phyloP scores from a whole-genome alignment of 1,140 invertebrate species.

The Danaus plexippus region DNA sequence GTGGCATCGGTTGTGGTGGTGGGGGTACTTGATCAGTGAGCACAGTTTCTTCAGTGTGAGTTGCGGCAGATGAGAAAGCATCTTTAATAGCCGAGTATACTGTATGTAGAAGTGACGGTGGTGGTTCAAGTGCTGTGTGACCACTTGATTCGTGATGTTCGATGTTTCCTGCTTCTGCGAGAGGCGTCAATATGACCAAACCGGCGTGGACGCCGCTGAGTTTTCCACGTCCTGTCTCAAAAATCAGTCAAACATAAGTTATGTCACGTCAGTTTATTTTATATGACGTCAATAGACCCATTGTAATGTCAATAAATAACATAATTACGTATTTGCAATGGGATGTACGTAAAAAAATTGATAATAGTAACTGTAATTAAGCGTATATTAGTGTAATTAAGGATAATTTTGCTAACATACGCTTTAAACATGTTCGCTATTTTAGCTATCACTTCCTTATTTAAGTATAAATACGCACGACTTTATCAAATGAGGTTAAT shows the following conservation, averaged over 20 bases:
- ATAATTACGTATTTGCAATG: too few species aligned
- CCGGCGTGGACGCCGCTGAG: slow-evolving; percentile 63
- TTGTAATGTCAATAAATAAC: too few species aligned
- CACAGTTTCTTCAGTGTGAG: slow-evolving; percentile 20
- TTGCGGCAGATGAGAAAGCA: slow-evolving; percentile 39
- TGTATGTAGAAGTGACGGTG: slow-evolving; percentile 50
- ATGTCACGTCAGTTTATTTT: slow-evolving; percentile 25
- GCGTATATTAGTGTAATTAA: too few species aligned
- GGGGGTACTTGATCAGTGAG: slow-evolving; percentile 34
- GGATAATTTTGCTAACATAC: too few species aligned
- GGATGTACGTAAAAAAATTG: too few species aligned
- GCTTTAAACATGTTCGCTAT: too few species aligned
- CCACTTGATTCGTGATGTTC: slow-evolving; percentile 30
- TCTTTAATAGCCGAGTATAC: slow-evolving; percentile 57
- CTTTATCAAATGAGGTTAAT: too few species aligned
- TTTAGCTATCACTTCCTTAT: too few species aligned
- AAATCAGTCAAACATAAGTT: slow-evolving; percentile 41
- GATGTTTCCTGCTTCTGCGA: slow-evolving; percentile 36
- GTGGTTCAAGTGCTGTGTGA: slow-evolving; percentile 53
- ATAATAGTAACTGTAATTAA: too few species aligned
- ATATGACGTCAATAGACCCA: too few species aligned
- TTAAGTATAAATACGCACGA: too few species aligned
- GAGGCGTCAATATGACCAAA: slow-evolving; percentile 54
- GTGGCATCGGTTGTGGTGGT: slow-evolving; percentile 39
- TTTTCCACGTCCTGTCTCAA: slow-evolving; percentile 64